Conservation (phyloP, 2,113 vertebrate species). For the Paradoxurus hermaphroditus region DNA sequence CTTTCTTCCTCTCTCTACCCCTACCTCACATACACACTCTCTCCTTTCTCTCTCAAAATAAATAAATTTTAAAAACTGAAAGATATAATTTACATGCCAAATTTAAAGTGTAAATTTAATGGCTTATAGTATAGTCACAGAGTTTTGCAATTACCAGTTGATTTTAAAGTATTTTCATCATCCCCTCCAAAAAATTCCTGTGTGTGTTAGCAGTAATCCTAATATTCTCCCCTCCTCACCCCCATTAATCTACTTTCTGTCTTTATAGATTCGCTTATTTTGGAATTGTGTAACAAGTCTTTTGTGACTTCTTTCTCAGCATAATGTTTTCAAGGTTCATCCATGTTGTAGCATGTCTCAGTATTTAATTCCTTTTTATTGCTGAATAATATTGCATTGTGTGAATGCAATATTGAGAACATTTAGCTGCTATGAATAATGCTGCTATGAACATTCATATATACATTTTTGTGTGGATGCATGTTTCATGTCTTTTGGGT, state of each 20-base stretch:
- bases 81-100: background rate
- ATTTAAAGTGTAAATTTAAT: background rate
- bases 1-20: too few relatives aligned
- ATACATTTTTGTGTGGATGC: background rate
- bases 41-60: too few relatives aligned
- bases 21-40: too few relatives aligned
- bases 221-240: background rate
- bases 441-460: background rate
- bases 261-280: background rate
- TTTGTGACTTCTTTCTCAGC: conserved; percentile 10
- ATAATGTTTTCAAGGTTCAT: background rate
- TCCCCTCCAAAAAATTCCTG: background rate
- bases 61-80: background rate
- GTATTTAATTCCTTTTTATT: background rate
- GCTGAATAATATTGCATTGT: background rate
- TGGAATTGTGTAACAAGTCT: background rate
- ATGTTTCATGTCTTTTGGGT: background rate
- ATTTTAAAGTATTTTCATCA: conserved; percentile 29
- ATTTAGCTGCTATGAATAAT: background rate
- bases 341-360: background rate
- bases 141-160: background rate
- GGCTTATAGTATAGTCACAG: background rate
- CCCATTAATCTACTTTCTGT: background rate
- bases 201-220: background rate
- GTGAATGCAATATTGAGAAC: too few relatives aligned